These are phyloP conservation scores for Musca domestica DNA, from an alignment of 1,140 invertebrate species.

Conservation along the genomic window DNA sequence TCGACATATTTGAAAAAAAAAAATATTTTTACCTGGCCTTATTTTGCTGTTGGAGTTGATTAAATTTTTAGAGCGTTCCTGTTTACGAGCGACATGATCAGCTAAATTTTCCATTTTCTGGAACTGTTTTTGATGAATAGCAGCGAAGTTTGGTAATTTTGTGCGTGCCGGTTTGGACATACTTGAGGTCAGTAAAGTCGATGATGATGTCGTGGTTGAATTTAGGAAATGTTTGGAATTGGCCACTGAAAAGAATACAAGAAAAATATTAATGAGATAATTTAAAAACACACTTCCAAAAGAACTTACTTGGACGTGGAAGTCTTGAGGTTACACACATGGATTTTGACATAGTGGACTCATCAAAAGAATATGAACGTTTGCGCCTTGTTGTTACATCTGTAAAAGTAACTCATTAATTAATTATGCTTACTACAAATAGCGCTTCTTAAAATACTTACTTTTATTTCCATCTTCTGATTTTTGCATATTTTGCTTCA, in stretches of 20 bases:
- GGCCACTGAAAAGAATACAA: not conserved
- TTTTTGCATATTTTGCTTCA: conserved; percentile 1
- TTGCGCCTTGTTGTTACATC: conserved; percentile 41
- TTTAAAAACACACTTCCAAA: not conserved
- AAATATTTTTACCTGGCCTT: conserved; percentile 21
- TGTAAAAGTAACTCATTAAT: conserved; percentile 15
- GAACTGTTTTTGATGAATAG: conserved; percentile 64
- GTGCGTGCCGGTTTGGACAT: conserved; percentile 36
- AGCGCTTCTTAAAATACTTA: conserved; percentile 29
- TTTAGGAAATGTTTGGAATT: not conserved
- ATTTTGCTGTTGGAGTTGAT: conserved; percentile 34
- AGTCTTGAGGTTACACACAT: conserved; percentile 21
- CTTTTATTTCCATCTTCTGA: conserved; percentile 2
- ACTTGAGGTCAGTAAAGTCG: conserved; percentile 24
- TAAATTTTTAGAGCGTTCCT: conserved; percentile 55
- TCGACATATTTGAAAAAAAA: not conserved
- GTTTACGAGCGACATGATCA: conserved; percentile 59
- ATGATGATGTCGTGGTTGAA: conserved; percentile 24
- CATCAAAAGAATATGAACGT: conserved; percentile 41
- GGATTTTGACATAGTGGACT: conserved; percentile 15
- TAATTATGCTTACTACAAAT: not conserved
- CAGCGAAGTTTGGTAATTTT: conserved; percentile 64
- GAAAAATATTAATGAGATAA: not conserved
- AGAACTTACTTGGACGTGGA: conserved; percentile 36
- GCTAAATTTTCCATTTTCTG: conserved; percentile 64